Percentiles rank a stretch among this genome's conserved stretches.
Evolutionary conservation across 2,888 invertebrate species (phyloP).

Genomic region (Latrodectus hesperus): DNA sequence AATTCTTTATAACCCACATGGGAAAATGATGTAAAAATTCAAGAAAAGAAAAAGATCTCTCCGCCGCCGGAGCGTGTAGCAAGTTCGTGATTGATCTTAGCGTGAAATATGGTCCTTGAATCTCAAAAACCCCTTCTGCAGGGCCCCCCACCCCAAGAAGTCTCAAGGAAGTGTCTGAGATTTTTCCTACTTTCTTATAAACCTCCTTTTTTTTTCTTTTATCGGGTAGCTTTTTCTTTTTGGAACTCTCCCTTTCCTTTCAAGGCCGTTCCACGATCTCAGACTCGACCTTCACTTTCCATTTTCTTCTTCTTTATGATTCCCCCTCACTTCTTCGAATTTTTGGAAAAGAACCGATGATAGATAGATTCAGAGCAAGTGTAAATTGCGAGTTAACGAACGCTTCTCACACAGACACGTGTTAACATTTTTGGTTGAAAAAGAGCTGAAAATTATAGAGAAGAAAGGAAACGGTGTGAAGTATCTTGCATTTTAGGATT

Average conservation of each 20-base stretch:
- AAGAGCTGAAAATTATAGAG: too few relatives aligned
- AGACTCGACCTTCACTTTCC: slow-evolving; percentile 50
- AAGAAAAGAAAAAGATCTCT: background rate
- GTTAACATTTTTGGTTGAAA: too few relatives aligned
- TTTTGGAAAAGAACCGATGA: background rate
- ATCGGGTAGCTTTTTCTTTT: background rate
- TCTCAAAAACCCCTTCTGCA: slow-evolving; percentile 20
- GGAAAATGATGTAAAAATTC: slow-evolving; percentile 45
- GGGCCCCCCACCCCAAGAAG: slow-evolving; percentile 19
- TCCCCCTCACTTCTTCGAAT: background rate
- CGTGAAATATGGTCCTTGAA: slow-evolving; percentile 64
- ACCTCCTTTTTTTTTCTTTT: slow-evolving; percentile 7
- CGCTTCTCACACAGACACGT: background rate
- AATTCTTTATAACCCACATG: slow-evolving; percentile 57
- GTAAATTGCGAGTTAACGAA: background rate
- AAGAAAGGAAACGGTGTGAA: too few relatives aligned
- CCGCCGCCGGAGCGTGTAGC: slow-evolving; percentile 39
- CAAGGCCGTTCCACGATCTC: slow-evolving; percentile 66
- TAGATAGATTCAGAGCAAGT: background rate
- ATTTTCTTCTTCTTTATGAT: background rate
- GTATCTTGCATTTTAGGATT: too few relatives aligned
- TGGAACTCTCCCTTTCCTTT: slow-evolving; percentile 28
- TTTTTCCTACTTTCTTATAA: slow-evolving; percentile 41
- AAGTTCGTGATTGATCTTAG: slow-evolving; percentile 61
- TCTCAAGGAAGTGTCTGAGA: slow-evolving; percentile 61